Percentiles rank a stretch among this genome's conserved stretches.
These are phyloP conservation scores for Calameuta filiformis DNA, from an alignment of 2,888 invertebrate genomes.

Conservation along the genomic window DNA sequence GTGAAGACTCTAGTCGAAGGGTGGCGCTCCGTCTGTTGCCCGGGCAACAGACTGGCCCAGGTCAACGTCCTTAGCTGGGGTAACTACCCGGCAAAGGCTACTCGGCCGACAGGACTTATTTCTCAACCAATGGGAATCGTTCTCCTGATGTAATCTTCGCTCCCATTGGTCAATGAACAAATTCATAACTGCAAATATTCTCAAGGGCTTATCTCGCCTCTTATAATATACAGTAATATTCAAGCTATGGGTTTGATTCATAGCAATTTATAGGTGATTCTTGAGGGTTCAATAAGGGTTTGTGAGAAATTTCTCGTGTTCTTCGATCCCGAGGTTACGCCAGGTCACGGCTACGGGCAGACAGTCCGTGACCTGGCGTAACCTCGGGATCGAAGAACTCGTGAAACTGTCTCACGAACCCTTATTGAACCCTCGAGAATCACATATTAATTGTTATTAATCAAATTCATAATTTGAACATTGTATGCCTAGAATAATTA, in stretches of 20 bases:
- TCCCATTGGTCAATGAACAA: not conserved
- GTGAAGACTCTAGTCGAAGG: slow-evolving; percentile 31
- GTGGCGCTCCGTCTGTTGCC: slow-evolving; percentile 44
- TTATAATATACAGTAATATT: not conserved
- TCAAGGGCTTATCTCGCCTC: not conserved
- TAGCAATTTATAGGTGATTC: not conserved
- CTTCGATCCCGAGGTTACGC: not conserved
- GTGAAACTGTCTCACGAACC: not conserved
- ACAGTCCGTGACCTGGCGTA: not conserved
- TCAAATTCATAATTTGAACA: not conserved
- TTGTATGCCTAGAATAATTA: not conserved
- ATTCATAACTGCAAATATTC: not conserved
- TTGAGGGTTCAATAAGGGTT: not conserved
- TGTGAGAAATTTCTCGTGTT: not conserved
- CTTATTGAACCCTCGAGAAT: not conserved
- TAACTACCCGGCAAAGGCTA: slow-evolving; percentile 12
- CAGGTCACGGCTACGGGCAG: not conserved
- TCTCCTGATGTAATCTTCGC: not conserved
- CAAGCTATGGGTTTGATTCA: not conserved
- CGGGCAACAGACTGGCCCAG: slow-evolving; percentile 41
- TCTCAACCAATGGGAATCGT: not conserved
- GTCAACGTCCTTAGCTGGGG: slow-evolving; percentile 37
- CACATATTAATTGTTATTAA: not conserved
- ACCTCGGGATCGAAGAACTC: not conserved
- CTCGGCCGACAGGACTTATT: not conserved